These are phyloP conservation scores for Apoda limacodes DNA, from an alignment of 2,888 invertebrate genomes.

Conservation along the genomic window DNA sequence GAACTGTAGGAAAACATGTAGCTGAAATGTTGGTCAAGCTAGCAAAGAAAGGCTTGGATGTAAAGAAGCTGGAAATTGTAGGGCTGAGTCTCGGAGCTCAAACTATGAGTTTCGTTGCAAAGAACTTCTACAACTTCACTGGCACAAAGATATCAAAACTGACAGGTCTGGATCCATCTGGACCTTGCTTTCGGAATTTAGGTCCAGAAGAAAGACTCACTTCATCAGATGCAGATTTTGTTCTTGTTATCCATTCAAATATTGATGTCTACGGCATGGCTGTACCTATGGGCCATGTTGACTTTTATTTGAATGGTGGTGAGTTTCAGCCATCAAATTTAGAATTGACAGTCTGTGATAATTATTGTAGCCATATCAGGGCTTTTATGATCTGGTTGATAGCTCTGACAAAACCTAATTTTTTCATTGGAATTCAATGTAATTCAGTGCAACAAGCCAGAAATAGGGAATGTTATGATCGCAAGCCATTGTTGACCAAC, in stretches of 20 bases:
- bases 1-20: conserved; percentile 17
- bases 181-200: conserved; percentile 23
- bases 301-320: conserved; percentile 28
- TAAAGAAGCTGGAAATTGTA: conserved; percentile 18
- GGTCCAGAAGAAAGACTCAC: conserved; percentile 21
- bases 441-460: conserved; percentile 24
- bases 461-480: conserved; percentile 22
- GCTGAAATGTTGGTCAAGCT: conserved; percentile 22
- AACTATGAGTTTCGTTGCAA: conserved; percentile 23
- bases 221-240: conserved; percentile 22
- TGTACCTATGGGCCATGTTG: conserved; percentile 22
- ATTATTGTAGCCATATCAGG: conserved; percentile 22
- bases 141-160: conserved; percentile 19
- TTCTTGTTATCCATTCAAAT: conserved; percentile 20
- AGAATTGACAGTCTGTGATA: conserved; percentile 16
- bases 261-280: conserved; percentile 23
- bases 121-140: conserved; percentile 20
- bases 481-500: conserved; percentile 21
- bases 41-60: conserved; percentile 18
- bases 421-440: conserved; percentile 25
- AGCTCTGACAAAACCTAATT: conserved; percentile 20
- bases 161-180: conserved; percentile 23
- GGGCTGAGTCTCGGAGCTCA: conserved; percentile 25
- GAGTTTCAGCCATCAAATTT: conserved; percentile 22
- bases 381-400: conserved; percentile 20